Base-by-base conservation (phyloP, 2,797 vertebrate species). In the Mallotus villosus region DNA sequence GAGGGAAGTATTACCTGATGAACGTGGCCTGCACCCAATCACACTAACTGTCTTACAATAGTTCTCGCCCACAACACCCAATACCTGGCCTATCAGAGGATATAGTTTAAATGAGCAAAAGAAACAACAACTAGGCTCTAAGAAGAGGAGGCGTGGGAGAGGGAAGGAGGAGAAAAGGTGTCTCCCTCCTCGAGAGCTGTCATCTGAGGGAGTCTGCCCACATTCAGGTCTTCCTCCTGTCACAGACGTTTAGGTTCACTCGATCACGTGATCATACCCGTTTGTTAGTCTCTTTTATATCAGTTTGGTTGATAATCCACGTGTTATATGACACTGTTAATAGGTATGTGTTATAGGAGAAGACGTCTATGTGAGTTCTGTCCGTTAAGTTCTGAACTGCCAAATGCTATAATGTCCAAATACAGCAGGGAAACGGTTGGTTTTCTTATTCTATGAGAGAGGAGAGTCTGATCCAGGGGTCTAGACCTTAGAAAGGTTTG, bases 171-270 rank as follows among this genome's bases (percentile, higher is more conserved):
- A 55, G 51, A n/a, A 55, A 19, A 55, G 19, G 4, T 5, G 2
- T 51, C 14, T 55, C 16, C 16, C 16, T 17, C 16, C 4, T 16
- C 5, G 16, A 55, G 16, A 55, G 19, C 17, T 69, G 71, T 71
- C 59, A 70, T 76, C 90, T 86, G 82, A 92, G 71, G 74, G 60
- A 62, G 73, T 53, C 65, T 17, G 68, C 70, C 60, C 67, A 67
- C 91, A 93, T 85, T 94, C 93, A 95, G 94, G 94, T 95, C 94
- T 95, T 95, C 94, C 94, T 95, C 92, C 92, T 94, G 14, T 94
- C 94, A 73, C 34, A 71, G 78, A 82, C 65, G 67, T 75, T 14
- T 63, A 78, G 75, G 65, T 77, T 80, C 74, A 5, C 19, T 64
- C 5, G 19, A n/a, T 55, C 51, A 55, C 19, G 6, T 11, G 51